phyloP scores from a whole-genome alignment of 2,113 vertebrate genomes.

The human region GRCh38 chr17:78437501-78438000 shows the following conservation, averaged over 20 bases:
- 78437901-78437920: neutral
- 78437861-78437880: slow-evolving; percentile 83
- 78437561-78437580: too few relatives aligned
- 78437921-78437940: rapidly evolving
- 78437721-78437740: slow-evolving; percentile 87
- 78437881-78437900: rapidly evolving
- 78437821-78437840: slow-evolving; percentile 82
- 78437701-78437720: slow-evolving; percentile 87
- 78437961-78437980: rapidly evolving
- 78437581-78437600: neutral
- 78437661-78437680: slow-evolving; percentile 85
- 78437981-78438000: neutral
- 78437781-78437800: slow-evolving; percentile 80
- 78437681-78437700: slow-evolving; percentile 85
- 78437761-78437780: slow-evolving; percentile 84
- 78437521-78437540: rapidly evolving
- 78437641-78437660: slow-evolving; percentile 86
- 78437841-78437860: slow-evolving; percentile 85
- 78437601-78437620: neutral
- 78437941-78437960: neutral
- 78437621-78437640: slow-evolving; percentile 30
- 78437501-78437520: too few relatives aligned
- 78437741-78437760: slow-evolving; percentile 80
- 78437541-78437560: neutral
- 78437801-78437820: slow-evolving; percentile 78